A percentile compares a stretch with the other conserved stretches of the same genome.
phyloP scores from a whole-genome alignment of 2,113 vertebrate species.

The Boleophthalmus pectinirostris region DNA sequence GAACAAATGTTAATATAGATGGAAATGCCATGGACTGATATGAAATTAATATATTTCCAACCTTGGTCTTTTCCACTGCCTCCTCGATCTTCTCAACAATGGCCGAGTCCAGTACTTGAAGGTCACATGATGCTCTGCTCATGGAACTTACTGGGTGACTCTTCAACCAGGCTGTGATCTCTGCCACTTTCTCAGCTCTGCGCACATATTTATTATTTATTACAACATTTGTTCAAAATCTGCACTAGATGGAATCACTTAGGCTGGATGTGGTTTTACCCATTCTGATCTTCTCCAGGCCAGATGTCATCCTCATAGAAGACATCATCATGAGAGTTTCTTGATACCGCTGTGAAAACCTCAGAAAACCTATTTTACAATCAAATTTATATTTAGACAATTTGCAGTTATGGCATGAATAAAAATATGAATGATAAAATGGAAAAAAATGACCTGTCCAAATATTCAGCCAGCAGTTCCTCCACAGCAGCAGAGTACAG shows the following conservation, averaged over 20 bases:
- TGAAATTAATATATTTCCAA: slow-evolving; percentile 11
- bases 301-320: slow-evolving; percentile 99
- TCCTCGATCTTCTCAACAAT: slow-evolving; percentile 71
- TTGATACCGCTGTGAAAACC: slow-evolving; percentile 86
- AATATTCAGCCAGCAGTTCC: slow-evolving; percentile 90
- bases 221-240: not conserved
- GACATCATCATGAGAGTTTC: slow-evolving; percentile 92
- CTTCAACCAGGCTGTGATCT: slow-evolving; percentile 68
- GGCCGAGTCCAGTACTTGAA: slow-evolving; percentile 62
- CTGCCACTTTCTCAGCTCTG: slow-evolving; percentile 66
- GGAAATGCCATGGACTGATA: not conserved
- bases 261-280: slow-evolving; percentile 72
- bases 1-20: not conserved
- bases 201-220: not conserved
- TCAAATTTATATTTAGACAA: not conserved
- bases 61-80: slow-evolving; percentile 63
- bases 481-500: slow-evolving; percentile 94
- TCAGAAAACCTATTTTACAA: slow-evolving; percentile 83
- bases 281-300: slow-evolving; percentile 90
- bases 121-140: slow-evolving; percentile 67
- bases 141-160: slow-evolving; percentile 69
- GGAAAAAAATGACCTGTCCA: slow-evolving; percentile 83
- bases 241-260: not conserved
- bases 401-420: not conserved
- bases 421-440: not conserved